Base-by-base conservation (phyloP, 2,888 invertebrate genomes). In the Hirudinaria manillensis region DNA sequence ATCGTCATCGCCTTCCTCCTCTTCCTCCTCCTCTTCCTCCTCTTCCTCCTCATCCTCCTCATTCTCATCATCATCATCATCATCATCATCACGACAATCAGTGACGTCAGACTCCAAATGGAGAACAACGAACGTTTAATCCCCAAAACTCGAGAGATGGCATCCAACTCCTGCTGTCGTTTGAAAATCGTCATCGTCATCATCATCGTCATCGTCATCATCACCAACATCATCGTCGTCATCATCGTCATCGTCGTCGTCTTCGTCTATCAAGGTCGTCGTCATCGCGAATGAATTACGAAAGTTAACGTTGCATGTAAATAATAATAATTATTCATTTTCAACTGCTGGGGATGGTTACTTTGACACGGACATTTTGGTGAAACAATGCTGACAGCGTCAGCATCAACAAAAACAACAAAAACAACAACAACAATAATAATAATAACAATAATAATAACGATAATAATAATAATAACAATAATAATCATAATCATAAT, bases 201-300 rank as follows among this genome's bases (percentile, higher is more conserved):
- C 72, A 51, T 72, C 53, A 51, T 72, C 72, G 51, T 72, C 71
- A 71, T 38, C 71, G 24, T 71, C 45, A 71, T 71, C 71, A 51
- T 71, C 71, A 51, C 4, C 71, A 29, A 3, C 71, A 51, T 38
- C 71, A 51, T 38, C 71, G 38, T 38, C 71, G 24, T 38, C 71
- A 71, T 3, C 45, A 51, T 24, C 71, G 36, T 38, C 71, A 34
- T 67, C 7, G 21, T 67, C 67, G 24, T 24, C 24, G 2, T 67
- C 67, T 7, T 67, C 71, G 38, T 38, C 71, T 21, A 16, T 27
- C 29, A 29, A 16, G 21, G 24, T 61, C 61, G n/a, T 29, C 24
- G 10, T 61, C 24, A 27, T n/a, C 24, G n/a, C 21, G 21, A 21
- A 53, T 53, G 53, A 53, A 53, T 21, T 13, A 53, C 13, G 21